Percentiles rank a stretch among this genome's conserved stretches.
Evolutionary conservation across 2,797 vertebrate species (phyloP).

Genomic region (Bradypodion pumilum): DNA sequence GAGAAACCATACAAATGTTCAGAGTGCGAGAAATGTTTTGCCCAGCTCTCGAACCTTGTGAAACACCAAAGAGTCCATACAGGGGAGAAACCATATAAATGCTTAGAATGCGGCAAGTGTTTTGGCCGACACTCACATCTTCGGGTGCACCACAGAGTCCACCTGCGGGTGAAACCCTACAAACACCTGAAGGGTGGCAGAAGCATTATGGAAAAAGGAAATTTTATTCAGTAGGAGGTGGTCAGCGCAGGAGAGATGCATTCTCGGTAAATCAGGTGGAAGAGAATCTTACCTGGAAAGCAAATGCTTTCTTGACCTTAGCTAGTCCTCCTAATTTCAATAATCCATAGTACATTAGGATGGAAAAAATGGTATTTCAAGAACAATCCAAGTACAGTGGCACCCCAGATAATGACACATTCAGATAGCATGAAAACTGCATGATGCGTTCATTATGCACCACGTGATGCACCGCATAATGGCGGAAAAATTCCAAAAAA

Average conservation of each 20-base stretch:
- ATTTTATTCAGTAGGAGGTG: constrained; percentile 38
- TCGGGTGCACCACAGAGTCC: constrained; percentile 33
- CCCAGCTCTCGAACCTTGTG: constrained; percentile 50
- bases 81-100: constrained; percentile 45
- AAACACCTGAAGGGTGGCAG: constrained; percentile 6
- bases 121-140: constrained; percentile 54
- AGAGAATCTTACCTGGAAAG: not conserved
- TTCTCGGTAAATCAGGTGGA: constrained; percentile 17
- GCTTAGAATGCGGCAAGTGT: constrained; percentile 44
- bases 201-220: constrained; percentile 30
- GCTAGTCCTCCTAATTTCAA: not conserved
- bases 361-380: not conserved
- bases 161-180: constrained; percentile 1
- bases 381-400: not conserved
- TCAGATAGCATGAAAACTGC: too few relatives aligned
- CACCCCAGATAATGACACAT: too few relatives aligned
- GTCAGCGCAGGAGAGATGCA: constrained; percentile 33
- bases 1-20: constrained; percentile 37
- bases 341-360: not conserved
- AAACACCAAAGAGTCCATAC: constrained; percentile 54
- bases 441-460: too few relatives aligned
- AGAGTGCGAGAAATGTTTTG: constrained; percentile 40
- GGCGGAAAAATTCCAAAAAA: too few relatives aligned
- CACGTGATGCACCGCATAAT: too few relatives aligned
- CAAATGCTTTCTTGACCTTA: not conserved